A percentile compares a stretch with the other conserved stretches of the same genome.
Conservation (phyloP, 2,888 invertebrate species). For the Dermolepida albohirtum region DNA sequence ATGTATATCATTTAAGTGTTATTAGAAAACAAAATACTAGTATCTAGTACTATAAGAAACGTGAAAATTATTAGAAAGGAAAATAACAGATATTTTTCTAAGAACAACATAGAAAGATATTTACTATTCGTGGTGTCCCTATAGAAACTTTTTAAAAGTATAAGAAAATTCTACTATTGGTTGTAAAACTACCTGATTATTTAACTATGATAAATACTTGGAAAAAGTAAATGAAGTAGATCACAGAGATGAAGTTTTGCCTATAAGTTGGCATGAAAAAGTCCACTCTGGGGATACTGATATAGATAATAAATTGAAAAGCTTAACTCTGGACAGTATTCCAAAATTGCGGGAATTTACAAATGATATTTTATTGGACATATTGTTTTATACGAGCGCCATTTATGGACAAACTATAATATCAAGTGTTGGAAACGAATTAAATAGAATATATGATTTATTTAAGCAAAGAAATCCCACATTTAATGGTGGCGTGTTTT, state of each 20-base stretch:
- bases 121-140: no score
- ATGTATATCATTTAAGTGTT: no score
- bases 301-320: slow-evolving; percentile 86
- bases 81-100: no score
- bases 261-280: slow-evolving; percentile 93
- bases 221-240: no score
- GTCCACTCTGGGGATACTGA: slow-evolving; percentile 90
- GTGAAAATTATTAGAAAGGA: no score
- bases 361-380: slow-evolving; percentile 93
- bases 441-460: slow-evolving; percentile 84
- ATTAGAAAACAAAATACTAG: no score
- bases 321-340: slow-evolving; percentile 91
- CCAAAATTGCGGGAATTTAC: slow-evolving; percentile 90
- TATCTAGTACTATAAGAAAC: no score
- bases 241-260: slow-evolving; percentile 91
- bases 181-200: no score
- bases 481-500: slow-evolving; percentile 85
- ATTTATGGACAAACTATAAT: slow-evolving; percentile 91
- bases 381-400: slow-evolving; percentile 95
- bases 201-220: no score
- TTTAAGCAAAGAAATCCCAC: slow-evolving; percentile 83
- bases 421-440: slow-evolving; percentile 86
- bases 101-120: no score
- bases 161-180: no score
- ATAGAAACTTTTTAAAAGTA: no score